Evolutionary conservation across 2,888 invertebrate species (phyloP), one percentile per base, ranked within the genome.

Genomic region (Drosophila fulvimacula): DNA sequence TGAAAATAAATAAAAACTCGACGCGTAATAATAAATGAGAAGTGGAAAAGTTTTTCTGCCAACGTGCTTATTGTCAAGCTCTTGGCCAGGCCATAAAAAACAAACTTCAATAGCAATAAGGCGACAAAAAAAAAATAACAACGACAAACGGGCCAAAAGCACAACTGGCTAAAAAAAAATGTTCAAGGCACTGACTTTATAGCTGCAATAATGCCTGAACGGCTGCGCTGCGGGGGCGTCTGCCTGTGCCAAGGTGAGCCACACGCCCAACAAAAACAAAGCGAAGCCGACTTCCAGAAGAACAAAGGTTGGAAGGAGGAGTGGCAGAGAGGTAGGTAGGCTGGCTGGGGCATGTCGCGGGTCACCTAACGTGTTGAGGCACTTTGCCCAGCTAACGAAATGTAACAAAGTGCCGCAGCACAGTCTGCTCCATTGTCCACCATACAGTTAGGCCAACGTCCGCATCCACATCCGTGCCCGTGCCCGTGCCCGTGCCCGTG

Each of bases 151-250:
- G 58, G 65, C 63, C 62, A 88, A 73, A 78, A 76, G 75, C 75
- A 78, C 83, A 82, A 69, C 68, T 64, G 69, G 64, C 63, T 10
- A 46, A 5, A 46, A n/a, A 44, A 73, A 79, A 86, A 84, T 89
- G 89, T 84, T 86, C 83, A 83, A 84, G 88, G 89, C 87, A 88
- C 89, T 86, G 89, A 86, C 83, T 84, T 84, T 85, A 85, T 89
- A 89, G 89, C 89, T 89, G 84, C 84, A 89, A 85, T 85, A 85
- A 84, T 85, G 82, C 63, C 77, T 53, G 46, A 27, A 41, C 55
- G 44, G 44, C 56, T 34, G 36, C 66, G 48, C 10, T 24, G 61
- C n/a, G 64, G 24, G 17, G 51, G 59, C 42, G 63, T 32, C 17
- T 21, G 34, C 11, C 27, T 24, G 21, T 21, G 44, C 34, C 74